Evolutionary conservation across 1,140 invertebrate species (phyloP).

Genomic region (Manduca sexta): DNA sequence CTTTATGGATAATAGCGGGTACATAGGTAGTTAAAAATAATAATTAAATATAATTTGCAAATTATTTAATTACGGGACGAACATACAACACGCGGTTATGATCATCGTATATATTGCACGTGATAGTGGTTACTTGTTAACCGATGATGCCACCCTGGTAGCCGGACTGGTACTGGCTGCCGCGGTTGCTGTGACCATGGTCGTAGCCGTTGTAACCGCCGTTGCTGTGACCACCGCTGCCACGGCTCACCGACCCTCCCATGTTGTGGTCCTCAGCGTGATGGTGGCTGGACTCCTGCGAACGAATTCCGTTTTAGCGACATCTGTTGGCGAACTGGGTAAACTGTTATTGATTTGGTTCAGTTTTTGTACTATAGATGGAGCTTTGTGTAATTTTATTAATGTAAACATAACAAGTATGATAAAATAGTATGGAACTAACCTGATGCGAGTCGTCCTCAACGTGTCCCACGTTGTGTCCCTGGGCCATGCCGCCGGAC

Average conservation of each 20-base stretch:
- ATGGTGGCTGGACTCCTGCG: not conserved
- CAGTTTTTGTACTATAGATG: no score
- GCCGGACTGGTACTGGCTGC: not conserved
- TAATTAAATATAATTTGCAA: no score
- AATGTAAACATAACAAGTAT: not conserved
- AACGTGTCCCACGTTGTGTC: constrained; percentile 8
- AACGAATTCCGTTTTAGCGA: not conserved
- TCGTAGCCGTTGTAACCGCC: constrained; percentile 5
- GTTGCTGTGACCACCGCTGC: not conserved
- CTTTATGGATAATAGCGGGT: no score
- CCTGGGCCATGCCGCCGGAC: not conserved
- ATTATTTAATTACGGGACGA: no score
- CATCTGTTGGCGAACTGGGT: no score
- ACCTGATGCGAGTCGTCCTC: constrained; percentile 5
- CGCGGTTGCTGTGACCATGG: not conserved
- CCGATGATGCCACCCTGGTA: not conserved
- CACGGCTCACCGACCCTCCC: not conserved
- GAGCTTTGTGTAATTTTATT: no score
- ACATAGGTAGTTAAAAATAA: no score
- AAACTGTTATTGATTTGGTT: no score
- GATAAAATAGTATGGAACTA: not conserved
- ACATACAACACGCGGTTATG: no score
- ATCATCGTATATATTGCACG: no score
- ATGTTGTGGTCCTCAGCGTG: constrained; percentile 7
- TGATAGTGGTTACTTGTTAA: no score